Percentiles rank a stretch among this genome's conserved stretches.
Conservation (phyloP, 2,113 vertebrate genomes). For the Orthonyx spaldingii region DNA sequence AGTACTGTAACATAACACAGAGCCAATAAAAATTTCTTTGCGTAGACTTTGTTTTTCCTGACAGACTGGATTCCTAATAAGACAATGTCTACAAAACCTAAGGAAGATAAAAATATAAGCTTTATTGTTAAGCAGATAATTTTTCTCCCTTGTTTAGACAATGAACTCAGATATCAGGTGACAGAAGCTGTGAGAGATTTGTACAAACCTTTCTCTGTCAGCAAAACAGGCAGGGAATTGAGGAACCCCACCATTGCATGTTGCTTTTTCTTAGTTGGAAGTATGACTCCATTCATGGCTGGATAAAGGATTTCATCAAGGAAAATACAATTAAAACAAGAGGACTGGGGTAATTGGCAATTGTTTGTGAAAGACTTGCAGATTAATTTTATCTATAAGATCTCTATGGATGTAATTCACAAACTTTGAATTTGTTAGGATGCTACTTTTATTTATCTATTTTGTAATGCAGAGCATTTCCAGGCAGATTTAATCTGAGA, state of each 20-base stretch:
- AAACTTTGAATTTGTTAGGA: background rate
- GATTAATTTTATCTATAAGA: background rate
- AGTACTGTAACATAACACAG: slow-evolving; percentile 66
- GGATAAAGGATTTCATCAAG: background rate
- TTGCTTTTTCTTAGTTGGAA: background rate
- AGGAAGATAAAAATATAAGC: slow-evolving; percentile 1
- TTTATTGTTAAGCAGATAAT: background rate
- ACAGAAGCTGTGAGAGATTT: background rate
- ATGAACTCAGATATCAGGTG: background rate
- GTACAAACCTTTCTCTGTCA: background rate
- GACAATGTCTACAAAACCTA: slow-evolving; percentile 31
- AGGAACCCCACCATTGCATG: background rate
- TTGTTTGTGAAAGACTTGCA: background rate
- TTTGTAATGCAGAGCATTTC: background rate
- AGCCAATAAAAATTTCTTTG: slow-evolving; percentile 59
- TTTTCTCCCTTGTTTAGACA: slow-evolving; percentile 22
- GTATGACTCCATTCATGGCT: background rate
- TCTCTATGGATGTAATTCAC: background rate
- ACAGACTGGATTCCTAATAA: slow-evolving; percentile 61
- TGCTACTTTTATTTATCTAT: background rate
- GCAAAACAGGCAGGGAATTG: background rate
- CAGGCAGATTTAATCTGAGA: background rate
- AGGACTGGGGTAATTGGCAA: background rate
- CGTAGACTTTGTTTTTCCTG: slow-evolving; percentile 54
- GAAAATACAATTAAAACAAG: background rate